Evolutionary conservation across 2,797 vertebrate species (phyloP).

Genomic region (Nasua narica): DNA sequence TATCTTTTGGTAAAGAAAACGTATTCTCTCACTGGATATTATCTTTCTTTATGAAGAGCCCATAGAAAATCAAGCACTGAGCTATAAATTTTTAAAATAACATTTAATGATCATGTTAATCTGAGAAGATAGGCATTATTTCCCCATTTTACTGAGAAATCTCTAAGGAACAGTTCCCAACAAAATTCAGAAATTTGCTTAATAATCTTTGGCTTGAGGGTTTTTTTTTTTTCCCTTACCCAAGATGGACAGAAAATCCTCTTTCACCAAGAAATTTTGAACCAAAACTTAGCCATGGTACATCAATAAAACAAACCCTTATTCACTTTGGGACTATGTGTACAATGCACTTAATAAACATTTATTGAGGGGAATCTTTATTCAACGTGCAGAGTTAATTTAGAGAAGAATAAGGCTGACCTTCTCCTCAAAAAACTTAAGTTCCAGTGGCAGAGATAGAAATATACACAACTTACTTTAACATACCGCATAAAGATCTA

Average conservation of each 20-base stretch:
- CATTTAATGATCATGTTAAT: background rate
- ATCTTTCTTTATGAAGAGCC: background rate
- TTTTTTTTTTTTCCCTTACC: background rate
- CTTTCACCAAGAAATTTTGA: constrained; percentile 20
- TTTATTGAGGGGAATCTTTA: constrained; percentile 10
- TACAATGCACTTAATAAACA: background rate
- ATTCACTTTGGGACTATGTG: background rate
- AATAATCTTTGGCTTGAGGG: background rate
- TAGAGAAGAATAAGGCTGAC: constrained; percentile 2
- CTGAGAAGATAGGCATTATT: background rate
- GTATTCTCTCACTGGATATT: background rate
- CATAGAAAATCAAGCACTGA: background rate
- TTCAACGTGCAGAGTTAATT: background rate
- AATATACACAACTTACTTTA: background rate
- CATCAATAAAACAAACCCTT: background rate
- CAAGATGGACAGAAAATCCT: background rate
- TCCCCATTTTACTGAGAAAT: constrained; percentile 1
- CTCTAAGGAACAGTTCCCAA: background rate
- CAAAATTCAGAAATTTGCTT: background rate
- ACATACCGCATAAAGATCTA: background rate
- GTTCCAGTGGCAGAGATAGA: background rate
- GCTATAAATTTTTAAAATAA: background rate
- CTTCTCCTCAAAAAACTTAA: background rate
- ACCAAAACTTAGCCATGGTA: background rate
- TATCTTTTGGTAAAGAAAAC: background rate